These are phyloP conservation scores for Pterocles gutturalis DNA, from an alignment of 2,113 vertebrate genomes.

Conservation along the genomic window DNA sequence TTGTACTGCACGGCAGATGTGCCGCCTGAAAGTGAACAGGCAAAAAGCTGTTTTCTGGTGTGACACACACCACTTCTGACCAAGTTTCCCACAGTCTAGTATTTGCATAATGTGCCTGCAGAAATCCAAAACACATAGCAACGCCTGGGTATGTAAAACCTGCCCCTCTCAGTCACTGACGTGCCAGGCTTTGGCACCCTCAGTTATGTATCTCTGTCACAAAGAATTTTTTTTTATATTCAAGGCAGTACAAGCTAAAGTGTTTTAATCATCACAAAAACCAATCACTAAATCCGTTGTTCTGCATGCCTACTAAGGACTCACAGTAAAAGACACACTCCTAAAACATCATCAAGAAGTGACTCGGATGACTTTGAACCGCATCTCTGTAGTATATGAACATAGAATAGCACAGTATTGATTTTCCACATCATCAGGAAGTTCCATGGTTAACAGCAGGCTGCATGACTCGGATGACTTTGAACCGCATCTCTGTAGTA, in stretches of 20 bases:
- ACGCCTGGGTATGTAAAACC: neutral
- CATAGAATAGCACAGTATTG: neutral
- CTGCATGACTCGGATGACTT: slow-evolving; percentile 12
- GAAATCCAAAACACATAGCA: neutral
- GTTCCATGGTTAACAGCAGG: neutral
- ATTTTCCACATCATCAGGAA: too few relatives aligned
- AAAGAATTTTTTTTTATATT: neutral
- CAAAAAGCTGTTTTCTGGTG: neutral
- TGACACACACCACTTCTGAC: neutral
- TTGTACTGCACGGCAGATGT: neutral
- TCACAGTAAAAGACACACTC: neutral
- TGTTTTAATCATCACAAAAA: neutral
- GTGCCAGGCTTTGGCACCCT: neutral
- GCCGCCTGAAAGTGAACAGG: neutral
- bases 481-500: neutral
- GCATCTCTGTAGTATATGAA: neutral
- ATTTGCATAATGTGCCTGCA: neutral
- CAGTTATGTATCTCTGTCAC: neutral
- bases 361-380: slow-evolving; percentile 30
- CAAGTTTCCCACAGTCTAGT: neutral
- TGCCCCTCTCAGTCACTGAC: neutral
- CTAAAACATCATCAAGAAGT: neutral
- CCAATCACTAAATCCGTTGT: neutral
- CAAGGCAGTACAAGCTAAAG: neutral
- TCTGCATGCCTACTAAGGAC: neutral